Conservation (phyloP, 2,888 invertebrate genomes). For the Chouioia cunea region DNA sequence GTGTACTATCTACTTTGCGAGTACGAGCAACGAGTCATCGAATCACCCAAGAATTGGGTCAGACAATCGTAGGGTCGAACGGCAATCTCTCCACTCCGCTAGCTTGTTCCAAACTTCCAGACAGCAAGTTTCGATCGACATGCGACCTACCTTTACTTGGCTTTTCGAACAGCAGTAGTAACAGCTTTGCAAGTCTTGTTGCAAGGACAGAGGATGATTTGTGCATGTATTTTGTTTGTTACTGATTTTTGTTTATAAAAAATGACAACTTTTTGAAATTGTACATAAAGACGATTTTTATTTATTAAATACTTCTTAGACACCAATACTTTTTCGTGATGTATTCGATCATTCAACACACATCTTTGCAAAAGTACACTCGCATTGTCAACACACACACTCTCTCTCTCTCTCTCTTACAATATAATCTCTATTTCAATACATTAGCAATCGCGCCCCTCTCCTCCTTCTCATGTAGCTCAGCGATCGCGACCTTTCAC, state of each 20-base stretch:
- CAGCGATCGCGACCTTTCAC: neutral
- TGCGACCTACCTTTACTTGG: too few relatives aligned
- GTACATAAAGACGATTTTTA: slow-evolving; percentile 67
- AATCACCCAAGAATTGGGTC: too few relatives aligned
- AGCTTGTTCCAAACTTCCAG: too few relatives aligned
- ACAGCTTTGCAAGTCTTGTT: too few relatives aligned
- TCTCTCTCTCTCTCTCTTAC: slow-evolving; percentile 32
- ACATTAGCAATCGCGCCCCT: slow-evolving; percentile 9
- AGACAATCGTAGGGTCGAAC: too few relatives aligned
- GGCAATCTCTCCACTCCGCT: too few relatives aligned
- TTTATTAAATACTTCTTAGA: slow-evolving; percentile 66
- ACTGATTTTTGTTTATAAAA: neutral
- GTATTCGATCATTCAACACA: slow-evolving; percentile 35
- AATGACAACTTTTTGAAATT: slow-evolving; percentile 57
- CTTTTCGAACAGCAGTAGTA: too few relatives aligned
- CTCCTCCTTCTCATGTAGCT: neutral
- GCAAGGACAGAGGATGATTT: slow-evolving; percentile 26
- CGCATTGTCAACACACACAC: slow-evolving; percentile 2
- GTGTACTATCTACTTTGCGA: too few relatives aligned
- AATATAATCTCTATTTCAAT: slow-evolving; percentile 11
- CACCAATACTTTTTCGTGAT: slow-evolving; percentile 60
- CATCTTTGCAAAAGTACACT: slow-evolving; percentile 19
- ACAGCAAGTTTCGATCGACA: too few relatives aligned
- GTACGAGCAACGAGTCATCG: too few relatives aligned
- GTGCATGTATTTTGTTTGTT: too few relatives aligned